Evolutionary conservation across 2,113 vertebrate genomes (phyloP), one percentile per base, ranked within the genome.

Genomic region (Trinectes maculatus): DNA sequence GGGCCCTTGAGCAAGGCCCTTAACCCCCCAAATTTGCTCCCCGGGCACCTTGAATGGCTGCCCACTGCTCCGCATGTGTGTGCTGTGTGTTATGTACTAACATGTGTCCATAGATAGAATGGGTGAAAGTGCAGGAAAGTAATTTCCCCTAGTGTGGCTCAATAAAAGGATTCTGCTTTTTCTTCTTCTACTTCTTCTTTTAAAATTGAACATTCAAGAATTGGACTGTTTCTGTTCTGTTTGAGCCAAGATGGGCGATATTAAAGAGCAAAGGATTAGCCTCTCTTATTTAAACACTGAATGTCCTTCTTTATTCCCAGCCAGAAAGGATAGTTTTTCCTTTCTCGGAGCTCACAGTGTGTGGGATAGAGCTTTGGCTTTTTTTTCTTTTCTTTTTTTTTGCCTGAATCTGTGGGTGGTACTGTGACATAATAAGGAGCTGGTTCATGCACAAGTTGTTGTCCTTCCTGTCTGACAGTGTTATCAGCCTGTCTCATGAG

Each of bases 401-500:
- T 29, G 6, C 4, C 10, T 65, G 10, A 58, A 16, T 53, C 37
- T 37, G 68, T 82, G 77, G 71, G 73, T 82, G 81, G 74, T 71
- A 65, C 18, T 43, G 21, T 34, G 6, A 7, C 21, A 43, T 37
- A 60, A 63, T 64, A 52, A 54, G 31, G n/a, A 65, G 29, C 52
- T 34, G 37, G 21, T 54, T 64, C 59, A 67, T 28, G 40, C 40
- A 58, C 54, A 62, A 67, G 4, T 65, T 71, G 62, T 68, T 80
- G 39, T 74, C 67, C 28, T 87, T 66, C 82, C 42, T 61, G 80
- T 77, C 64, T 73, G 70, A 71, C n/a, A 63, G 42, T 52, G 72
- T 72, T 74, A 79, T 82, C 64, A 57, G 71, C 36, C 66, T 7
- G 47, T 75, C 68, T 81, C 56, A 80, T 82, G 67, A 69, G 81